phyloP scores from a whole-genome alignment of 1,140 invertebrate genomes.

The Macrosteles quadrilineatus region DNA sequence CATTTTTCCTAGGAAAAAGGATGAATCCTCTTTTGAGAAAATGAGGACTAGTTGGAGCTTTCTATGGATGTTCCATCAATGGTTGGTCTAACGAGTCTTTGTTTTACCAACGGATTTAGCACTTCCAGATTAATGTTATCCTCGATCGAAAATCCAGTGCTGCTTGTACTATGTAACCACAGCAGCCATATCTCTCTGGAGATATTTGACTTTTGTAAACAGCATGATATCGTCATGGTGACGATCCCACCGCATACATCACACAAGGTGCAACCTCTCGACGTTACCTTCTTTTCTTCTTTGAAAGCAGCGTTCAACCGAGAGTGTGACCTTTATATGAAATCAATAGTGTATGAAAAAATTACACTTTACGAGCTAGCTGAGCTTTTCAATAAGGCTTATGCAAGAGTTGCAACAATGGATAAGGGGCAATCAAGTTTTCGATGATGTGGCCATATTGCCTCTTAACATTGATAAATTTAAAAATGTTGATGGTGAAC shows the following conservation, averaged over 20 bases:
- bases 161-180: constrained; percentile 46
- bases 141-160: constrained; percentile 39
- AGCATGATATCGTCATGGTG: constrained; percentile 43
- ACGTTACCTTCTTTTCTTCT: constrained; percentile 20
- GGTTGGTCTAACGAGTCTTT: constrained; percentile 46
- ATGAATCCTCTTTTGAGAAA: constrained; percentile 37
- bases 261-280: constrained; percentile 48
- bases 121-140: constrained; percentile 46
- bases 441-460: constrained; percentile 42
- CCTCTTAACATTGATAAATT: constrained; percentile 36
- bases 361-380: background rate
- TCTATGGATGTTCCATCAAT: constrained; percentile 44
- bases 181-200: constrained; percentile 44
- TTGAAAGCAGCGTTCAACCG: constrained; percentile 45
- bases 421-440: constrained; percentile 39
- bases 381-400: constrained; percentile 1
- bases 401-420: background rate
- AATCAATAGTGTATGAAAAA: background rate
- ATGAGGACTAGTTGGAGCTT: constrained; percentile 44
- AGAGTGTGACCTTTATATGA: constrained; percentile 40
- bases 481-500: constrained; percentile 1
- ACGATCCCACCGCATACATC: constrained; percentile 48
- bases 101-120: constrained; percentile 46
- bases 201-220: constrained; percentile 45
- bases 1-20: constrained; percentile 46